Conservation (phyloP, 2,113 vertebrate species). For the Hemiscyllium ocellatum region DNA sequence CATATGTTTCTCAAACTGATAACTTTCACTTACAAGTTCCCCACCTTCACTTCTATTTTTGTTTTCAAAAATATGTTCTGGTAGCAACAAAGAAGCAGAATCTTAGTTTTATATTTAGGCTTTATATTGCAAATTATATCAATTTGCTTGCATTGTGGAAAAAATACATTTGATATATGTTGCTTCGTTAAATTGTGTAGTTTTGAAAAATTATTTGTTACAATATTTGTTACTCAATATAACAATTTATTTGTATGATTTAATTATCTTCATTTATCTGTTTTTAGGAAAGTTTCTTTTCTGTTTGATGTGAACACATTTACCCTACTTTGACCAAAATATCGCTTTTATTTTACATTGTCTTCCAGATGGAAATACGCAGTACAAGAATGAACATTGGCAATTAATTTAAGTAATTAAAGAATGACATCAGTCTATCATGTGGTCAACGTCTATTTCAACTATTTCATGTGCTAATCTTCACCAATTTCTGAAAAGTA, state of each 20-base stretch:
- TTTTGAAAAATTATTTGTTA: neutral
- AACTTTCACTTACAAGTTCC: neutral
- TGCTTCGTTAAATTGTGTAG: neutral
- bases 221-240: neutral
- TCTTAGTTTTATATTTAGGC: neutral
- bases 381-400: neutral
- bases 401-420: neutral
- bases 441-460: neutral
- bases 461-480: neutral
- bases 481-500: neutral
- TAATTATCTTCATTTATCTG: neutral
- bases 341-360: neutral
- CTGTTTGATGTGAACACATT: neutral
- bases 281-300: neutral
- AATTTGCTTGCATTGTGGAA: neutral
- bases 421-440: neutral
- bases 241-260: neutral
- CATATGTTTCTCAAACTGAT: neutral
- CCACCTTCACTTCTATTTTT: neutral
- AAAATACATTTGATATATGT: neutral
- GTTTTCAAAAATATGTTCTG: neutral
- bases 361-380: neutral
- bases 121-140: neutral
- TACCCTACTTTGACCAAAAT: neutral
- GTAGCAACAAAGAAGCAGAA: neutral